Base-by-base conservation (phyloP, 2,113 vertebrate genomes). In the Illadopsis cleaveri region DNA sequence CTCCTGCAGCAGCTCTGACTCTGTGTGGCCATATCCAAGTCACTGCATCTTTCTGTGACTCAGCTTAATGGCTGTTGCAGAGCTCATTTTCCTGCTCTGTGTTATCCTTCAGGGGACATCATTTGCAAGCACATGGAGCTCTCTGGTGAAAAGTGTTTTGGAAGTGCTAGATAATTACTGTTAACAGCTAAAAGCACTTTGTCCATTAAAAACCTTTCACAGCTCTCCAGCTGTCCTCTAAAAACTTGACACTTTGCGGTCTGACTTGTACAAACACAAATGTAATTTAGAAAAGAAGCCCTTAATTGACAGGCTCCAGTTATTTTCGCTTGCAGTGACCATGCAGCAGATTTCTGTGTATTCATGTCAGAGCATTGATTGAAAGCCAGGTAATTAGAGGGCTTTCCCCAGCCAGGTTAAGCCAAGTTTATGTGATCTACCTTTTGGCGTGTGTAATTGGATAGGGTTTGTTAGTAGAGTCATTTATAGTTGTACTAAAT, bases 151-250 rank as follows among this genome's bases (percentile, higher is more conserved):
- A 93, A 83, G 44, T 5, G 0, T 73, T 88, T 91, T 79, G 71
- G 42, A 95, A 90, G 64, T 58, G 71, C 71, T 82, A 30, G 71
- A 78, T 95, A 96, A 94, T 96, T 96, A 75, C 86, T 76, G 76
- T 66, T 92, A 95, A 82, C 85, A 80, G 64, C 90, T 78, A 65
- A 95, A 90, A 93, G 85, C 85, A 77, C 68, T 94, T 75, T 47
- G 70, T 60, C 85, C 80, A 50, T 93, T 93, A 86, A 78, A 87
- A 96, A 71, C 82, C 60, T 94, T 93, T 89, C 77, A 84, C 44
- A 71, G 78, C 48, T 85, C 83, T 91, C 83, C 54, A 91, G 81
- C 78, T 81, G 28, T 68, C 21, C 68, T 93, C 92, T 78, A 69
- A 83, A 86, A 92, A 83, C 51, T n/a, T 24, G 30, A 60, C 68